Evolutionary conservation across 2,888 invertebrate species (phyloP), one percentile per base, ranked within the genome.

Genomic region (Drosophila conformis): DNA sequence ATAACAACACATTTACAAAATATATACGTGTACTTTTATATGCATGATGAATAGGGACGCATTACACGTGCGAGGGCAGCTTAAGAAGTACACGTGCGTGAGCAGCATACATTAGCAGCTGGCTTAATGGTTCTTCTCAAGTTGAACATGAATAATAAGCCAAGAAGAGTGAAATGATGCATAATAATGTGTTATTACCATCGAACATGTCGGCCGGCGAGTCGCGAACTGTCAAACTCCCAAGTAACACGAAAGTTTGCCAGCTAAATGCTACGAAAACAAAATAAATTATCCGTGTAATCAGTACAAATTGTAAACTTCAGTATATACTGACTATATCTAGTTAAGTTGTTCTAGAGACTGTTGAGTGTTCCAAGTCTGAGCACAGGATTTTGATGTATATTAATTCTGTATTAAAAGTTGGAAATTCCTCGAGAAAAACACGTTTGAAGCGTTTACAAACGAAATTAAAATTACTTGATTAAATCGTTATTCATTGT

Each of bases 31-130:
- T 53, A 60, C 40, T 38, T 49, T 15, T 46, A 25, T 60, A 46
- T 38, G 36, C 38, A 42, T 71, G 46, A 69, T 69, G 76, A 53
- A 76, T 57, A 60, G 33, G 51, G 48, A 31, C 53, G 42, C 59
- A 52, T 29, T 13, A 62, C 64, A 73, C 51, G 59, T 62, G 61
- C 80, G 80, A 70, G 76, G 76, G 66, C 58, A 36, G 71, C 15
- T 78, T 40, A 29, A 63, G 35, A 53, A 52, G 11, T 66, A 31
- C 21, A 21, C 21, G 21, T 35, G 27, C 57, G 76, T 79, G 76
- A 42, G 42, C 63, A 29, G 69, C 35, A 74, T 78, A 21, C 36
- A 40, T 40, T 8, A 25, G 46, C 25, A 46, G 27, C 13, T 53
- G 25, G 10, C 18, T 29, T 35, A 35, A 35, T 38, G n/a, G 8